Evolutionary conservation across 2,797 vertebrate species (phyloP).

Genomic region (Galaxias olidus): DNA sequence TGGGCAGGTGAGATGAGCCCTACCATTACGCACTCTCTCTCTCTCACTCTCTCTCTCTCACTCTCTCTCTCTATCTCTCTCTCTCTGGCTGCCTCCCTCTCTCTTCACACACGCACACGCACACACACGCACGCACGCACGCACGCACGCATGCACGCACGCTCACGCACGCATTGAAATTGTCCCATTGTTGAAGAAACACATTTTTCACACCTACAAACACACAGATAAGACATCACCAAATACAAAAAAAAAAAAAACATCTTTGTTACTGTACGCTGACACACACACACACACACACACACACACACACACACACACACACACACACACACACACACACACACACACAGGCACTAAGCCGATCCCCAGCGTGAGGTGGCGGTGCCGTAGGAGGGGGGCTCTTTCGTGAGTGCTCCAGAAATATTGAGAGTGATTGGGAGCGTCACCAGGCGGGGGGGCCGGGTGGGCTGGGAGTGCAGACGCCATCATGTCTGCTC

Average conservation of each 20-base stretch:
- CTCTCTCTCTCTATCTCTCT: neutral
- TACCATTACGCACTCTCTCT: constrained; percentile 20
- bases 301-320: neutral
- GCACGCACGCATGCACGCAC: neutral
- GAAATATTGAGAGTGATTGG: constrained; percentile 19
- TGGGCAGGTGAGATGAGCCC: constrained; percentile 39
- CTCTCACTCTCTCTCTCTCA: neutral
- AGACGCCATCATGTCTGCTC: constrained; percentile 30
- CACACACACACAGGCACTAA: neutral
- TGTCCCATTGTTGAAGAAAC: too few relatives aligned
- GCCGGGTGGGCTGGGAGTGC: constrained; percentile 38
- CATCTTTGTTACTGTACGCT: neutral
- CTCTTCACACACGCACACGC: too few relatives aligned
- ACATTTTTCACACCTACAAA: neutral
- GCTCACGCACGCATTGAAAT: neutral
- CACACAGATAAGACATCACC: neutral
- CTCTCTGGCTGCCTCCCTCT: too few relatives aligned
- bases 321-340: neutral
- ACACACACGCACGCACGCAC: neutral
- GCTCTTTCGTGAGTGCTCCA: constrained; percentile 33
- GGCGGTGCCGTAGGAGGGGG: constrained; percentile 8
- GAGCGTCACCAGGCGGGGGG: constrained; percentile 23
- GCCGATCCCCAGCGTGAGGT: too few relatives aligned
- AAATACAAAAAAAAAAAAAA: neutral
- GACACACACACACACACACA: constrained; percentile 1